These are phyloP conservation scores for Ara ararauna DNA, from an alignment of 2,797 vertebrate genomes.

Conservation along the genomic window DNA sequence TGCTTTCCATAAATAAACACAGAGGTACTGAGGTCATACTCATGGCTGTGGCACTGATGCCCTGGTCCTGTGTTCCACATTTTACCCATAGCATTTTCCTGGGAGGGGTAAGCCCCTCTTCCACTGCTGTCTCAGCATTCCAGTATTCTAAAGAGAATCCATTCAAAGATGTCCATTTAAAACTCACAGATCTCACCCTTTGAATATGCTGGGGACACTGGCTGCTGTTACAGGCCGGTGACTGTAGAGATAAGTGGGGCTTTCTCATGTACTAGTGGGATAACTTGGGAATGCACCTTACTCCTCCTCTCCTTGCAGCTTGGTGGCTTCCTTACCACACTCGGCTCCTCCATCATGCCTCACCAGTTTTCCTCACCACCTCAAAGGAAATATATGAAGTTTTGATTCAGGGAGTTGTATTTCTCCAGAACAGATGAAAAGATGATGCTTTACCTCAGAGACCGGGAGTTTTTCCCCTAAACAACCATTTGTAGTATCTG, in stretches of 20 bases:
- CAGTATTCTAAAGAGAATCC: neutral
- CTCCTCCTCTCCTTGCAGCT: neutral
- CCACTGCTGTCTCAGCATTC: neutral
- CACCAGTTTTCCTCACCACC: neutral
- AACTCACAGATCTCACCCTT: neutral
- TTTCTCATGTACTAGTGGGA: neutral
- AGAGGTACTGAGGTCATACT: neutral
- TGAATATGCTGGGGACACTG: neutral
- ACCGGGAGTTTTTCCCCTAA: neutral
- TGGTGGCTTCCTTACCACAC: neutral
- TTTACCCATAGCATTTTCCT: neutral
- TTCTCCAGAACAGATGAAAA: neutral
- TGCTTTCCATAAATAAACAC: neutral
- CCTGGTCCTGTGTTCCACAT: rapidly evolving
- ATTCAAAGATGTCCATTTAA: neutral
- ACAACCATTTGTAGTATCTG: neutral
- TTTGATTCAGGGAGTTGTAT: neutral
- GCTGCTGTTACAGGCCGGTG: neutral
- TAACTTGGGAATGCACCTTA: neutral
- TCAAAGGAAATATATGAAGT: neutral
- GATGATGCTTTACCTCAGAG: neutral
- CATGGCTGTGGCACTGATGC: neutral
- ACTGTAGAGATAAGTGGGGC: neutral
- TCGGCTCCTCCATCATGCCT: neutral
- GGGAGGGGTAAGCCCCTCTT: neutral